Percentiles rank a stretch among this genome's conserved stretches.
Evolutionary conservation across 2,113 vertebrate genomes (phyloP).

Genomic region (Odobenus rosmarus): DNA sequence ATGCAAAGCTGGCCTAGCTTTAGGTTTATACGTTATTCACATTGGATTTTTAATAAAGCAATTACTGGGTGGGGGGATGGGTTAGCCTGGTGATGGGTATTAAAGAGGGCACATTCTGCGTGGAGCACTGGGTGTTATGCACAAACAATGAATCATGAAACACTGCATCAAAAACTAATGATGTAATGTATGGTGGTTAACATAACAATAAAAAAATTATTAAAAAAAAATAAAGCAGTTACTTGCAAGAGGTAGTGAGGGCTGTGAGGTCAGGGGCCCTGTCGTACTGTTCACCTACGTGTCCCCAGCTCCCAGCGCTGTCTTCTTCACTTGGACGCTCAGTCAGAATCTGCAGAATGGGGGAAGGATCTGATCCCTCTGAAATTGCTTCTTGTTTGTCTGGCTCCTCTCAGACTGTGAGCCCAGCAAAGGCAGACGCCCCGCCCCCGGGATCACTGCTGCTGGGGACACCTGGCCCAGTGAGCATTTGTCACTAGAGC

Average conservation of each 20-base stretch:
- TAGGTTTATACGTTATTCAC: neutral
- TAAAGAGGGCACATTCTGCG: too few species aligned
- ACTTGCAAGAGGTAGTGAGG: neutral
- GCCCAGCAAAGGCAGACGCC: neutral
- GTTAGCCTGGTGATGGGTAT: too few species aligned
- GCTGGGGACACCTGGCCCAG: neutral
- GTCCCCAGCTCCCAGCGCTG: neutral
- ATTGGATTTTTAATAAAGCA: neutral
- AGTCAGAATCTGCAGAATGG: neutral
- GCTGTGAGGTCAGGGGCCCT: neutral
- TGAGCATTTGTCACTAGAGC: neutral
- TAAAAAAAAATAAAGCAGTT: too few species aligned
- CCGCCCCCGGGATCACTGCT: neutral
- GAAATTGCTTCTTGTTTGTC: neutral
- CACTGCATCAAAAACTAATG: too few species aligned
- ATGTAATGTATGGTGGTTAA: too few species aligned
- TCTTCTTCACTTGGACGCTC: rapidly evolving
- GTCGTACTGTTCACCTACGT: rapidly evolving
- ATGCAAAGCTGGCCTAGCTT: neutral
- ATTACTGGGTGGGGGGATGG: too few species aligned
- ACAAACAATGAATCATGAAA: too few species aligned
- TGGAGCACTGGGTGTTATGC: too few species aligned
- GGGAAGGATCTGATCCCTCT: neutral
- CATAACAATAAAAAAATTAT: too few species aligned
- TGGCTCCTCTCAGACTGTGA: neutral